Evolutionary conservation across 1,140 invertebrate genomes (phyloP).

Genomic region (Brachionus angularis): DNA sequence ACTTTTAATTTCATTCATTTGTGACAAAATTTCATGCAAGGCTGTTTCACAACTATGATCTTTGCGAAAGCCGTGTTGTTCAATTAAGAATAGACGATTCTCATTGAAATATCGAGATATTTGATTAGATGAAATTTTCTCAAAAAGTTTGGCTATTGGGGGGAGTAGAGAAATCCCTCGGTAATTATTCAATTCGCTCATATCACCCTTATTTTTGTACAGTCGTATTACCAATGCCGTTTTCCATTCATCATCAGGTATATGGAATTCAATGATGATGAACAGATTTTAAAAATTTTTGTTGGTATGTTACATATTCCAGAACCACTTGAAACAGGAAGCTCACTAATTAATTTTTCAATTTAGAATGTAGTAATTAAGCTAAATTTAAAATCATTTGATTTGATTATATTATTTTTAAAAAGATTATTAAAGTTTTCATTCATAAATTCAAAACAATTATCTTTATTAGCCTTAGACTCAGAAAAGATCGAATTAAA

Average conservation of each 20-base stretch:
- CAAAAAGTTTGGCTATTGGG: not conserved
- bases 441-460: not conserved
- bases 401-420: not conserved
- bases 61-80: not conserved
- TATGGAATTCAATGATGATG: not conserved
- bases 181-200: not conserved
- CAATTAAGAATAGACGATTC: not conserved
- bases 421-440: not conserved
- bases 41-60: not conserved
- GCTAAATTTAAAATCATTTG: not conserved
- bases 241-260: not conserved
- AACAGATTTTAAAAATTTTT: not conserved
- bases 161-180: not conserved
- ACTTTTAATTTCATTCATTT: not conserved
- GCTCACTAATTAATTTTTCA: not conserved
- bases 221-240: not conserved
- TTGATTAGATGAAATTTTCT: not conserved
- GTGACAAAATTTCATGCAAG: not conserved
- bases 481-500: not conserved
- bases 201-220: not conserved
- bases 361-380: not conserved
- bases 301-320: not conserved
- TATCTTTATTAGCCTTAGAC: not conserved
- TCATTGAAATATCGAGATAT: not conserved
- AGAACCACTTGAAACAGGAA: not conserved